A percentile compares a stretch with the other conserved stretches of the same genome.
phyloP scores from a whole-genome alignment of 2,888 invertebrate species.

The Spisula subtruncata region DNA sequence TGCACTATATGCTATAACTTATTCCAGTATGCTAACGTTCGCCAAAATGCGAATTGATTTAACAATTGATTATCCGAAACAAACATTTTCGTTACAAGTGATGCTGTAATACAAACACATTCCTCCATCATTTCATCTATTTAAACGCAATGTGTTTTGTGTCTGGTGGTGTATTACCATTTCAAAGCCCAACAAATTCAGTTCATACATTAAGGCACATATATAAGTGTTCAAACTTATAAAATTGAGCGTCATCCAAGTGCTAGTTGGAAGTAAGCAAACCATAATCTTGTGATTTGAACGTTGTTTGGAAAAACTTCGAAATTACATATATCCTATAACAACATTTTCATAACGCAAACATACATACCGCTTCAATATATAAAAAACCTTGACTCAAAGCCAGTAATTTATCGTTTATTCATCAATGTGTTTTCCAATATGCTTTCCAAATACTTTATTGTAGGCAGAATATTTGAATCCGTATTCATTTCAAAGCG shows the following conservation, averaged over 20 bases:
- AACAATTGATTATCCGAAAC: constrained; percentile 21
- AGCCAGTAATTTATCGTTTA: neutral
- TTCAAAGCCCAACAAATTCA: neutral
- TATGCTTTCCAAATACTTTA: no score
- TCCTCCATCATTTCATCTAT: neutral
- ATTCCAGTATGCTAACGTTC: no score
- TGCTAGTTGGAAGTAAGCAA: no score
- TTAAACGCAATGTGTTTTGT: neutral
- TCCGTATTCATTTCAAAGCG: no score
- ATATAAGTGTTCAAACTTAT: no score
- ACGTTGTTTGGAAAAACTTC: neutral
- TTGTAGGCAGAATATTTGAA: no score
- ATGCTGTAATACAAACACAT: neutral
- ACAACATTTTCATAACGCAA: neutral
- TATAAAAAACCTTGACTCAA: neutral
- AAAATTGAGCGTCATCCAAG: no score
- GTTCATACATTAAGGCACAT: no score
- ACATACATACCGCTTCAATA: neutral
- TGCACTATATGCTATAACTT: neutral
- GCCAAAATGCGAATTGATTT: neutral
- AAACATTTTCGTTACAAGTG: constrained; percentile 2
- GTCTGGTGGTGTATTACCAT: no score
- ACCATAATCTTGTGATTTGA: no score
- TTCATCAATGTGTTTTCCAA: no score
- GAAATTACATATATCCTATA: neutral